Evolutionary conservation across 2,113 vertebrate species (phyloP).

Genomic region (Cathartes aura): DNA sequence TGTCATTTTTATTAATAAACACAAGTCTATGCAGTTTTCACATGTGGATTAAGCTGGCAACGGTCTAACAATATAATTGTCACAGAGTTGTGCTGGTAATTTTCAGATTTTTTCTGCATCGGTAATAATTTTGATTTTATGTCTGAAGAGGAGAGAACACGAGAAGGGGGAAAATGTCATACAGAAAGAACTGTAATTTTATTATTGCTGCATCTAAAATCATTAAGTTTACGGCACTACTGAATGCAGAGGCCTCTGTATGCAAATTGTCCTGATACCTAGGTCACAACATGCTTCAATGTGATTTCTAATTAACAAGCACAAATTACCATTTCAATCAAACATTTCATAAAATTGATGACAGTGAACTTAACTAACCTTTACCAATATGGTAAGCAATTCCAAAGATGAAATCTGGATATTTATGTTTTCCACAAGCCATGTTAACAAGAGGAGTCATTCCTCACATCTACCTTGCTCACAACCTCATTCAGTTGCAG

Average conservation of each 20-base stretch:
- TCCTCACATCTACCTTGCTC: slow-evolving; percentile 50
- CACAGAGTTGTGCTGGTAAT: neutral
- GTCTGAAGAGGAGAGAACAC: neutral
- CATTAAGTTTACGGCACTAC: neutral
- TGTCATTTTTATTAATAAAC: neutral
- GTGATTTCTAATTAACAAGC: slow-evolving; percentile 26
- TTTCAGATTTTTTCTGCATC: slow-evolving; percentile 7
- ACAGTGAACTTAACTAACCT: slow-evolving; percentile 70
- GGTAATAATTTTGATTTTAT: neutral
- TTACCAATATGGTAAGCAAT: slow-evolving; percentile 74
- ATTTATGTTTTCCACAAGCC: slow-evolving; percentile 66
- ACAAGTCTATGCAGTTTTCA: neutral
- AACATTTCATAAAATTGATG: neutral
- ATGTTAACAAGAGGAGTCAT: slow-evolving; percentile 52
- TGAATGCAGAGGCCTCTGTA: neutral
- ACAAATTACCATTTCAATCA: slow-evolving; percentile 15
- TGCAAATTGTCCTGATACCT: slow-evolving; percentile 12
- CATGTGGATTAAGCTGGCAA: neutral
- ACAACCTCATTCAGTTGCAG: slow-evolving; percentile 70
- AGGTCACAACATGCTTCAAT: neutral
- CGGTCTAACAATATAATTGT: neutral
- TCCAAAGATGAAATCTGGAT: slow-evolving; percentile 67
- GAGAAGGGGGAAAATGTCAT: neutral
- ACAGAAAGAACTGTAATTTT: neutral
- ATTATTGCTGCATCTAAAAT: neutral